Evolutionary conservation across 2,888 invertebrate genomes (phyloP).

Genomic region (Luperina nickerlii): DNA sequence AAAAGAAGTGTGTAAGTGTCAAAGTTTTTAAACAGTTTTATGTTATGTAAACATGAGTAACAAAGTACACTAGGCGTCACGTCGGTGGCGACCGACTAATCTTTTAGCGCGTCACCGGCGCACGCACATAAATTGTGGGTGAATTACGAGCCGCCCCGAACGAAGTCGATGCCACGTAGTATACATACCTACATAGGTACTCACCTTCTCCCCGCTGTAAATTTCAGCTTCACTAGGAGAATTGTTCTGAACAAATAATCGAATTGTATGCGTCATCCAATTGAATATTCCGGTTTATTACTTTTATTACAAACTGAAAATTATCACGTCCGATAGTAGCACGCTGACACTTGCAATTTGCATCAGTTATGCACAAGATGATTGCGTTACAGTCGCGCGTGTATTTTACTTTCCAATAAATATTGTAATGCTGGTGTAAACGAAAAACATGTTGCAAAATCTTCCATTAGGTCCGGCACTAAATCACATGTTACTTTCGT

Average conservation of each 20-base stretch:
- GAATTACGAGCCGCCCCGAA: slow-evolving; percentile 83
- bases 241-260: slow-evolving; percentile 77
- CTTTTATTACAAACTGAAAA: slow-evolving; percentile 71
- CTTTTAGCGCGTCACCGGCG: slow-evolving; percentile 87
- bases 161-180: slow-evolving; percentile 75
- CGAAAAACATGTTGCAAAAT: slow-evolving; percentile 28
- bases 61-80: slow-evolving; percentile 54
- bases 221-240: slow-evolving; percentile 77
- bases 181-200: slow-evolving; percentile 48
- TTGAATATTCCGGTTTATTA: slow-evolving; percentile 77
- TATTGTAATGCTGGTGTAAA: slow-evolving; percentile 50
- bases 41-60: slow-evolving; percentile 53
- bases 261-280: slow-evolving; percentile 76
- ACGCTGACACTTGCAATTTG: slow-evolving; percentile 74
- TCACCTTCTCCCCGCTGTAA: slow-evolving; percentile 80
- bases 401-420: slow-evolving; percentile 62
- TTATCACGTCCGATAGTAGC: slow-evolving; percentile 70
- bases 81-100: slow-evolving; percentile 81
- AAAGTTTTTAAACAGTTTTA: slow-evolving; percentile 52
- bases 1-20: slow-evolving; percentile 49
- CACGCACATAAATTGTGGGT: slow-evolving; percentile 88
- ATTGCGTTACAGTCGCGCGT: slow-evolving; percentile 58
- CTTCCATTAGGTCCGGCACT: slow-evolving; percentile 45
- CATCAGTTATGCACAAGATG: slow-evolving; percentile 63
- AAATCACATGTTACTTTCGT: slow-evolving; percentile 56